Evolutionary conservation across 2,113 vertebrate species (phyloP).

Genomic region (Erythrocercus mccallii): DNA sequence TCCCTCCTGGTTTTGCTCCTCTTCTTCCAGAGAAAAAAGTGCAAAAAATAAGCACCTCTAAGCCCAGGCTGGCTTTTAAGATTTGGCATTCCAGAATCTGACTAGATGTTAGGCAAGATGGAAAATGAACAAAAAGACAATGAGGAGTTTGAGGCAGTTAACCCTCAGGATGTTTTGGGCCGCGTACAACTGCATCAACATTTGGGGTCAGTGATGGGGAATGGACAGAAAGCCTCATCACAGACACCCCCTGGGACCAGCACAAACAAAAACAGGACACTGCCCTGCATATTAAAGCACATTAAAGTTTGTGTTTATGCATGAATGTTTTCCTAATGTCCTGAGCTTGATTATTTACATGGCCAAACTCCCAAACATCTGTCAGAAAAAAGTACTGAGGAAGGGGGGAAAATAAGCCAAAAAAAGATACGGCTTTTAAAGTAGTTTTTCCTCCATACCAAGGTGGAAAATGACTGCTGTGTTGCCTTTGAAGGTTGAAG

Average conservation of each 20-base stretch:
- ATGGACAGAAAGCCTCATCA: background rate
- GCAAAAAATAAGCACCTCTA: background rate
- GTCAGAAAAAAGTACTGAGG: background rate
- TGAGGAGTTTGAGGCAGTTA: background rate
- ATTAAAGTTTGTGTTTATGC: background rate
- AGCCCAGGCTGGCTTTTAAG: background rate
- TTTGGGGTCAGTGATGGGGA: rapidly evolving
- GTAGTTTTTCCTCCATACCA: background rate
- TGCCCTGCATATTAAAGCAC: background rate
- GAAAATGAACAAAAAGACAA: background rate
- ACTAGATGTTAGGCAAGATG: background rate
- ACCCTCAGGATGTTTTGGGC: background rate
- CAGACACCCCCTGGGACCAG: background rate
- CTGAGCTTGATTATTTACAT: background rate
- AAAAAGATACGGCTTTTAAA: background rate
- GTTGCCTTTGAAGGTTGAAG: background rate
- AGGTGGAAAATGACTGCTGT: background rate
- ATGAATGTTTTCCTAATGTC: background rate
- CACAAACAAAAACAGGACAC: background rate
- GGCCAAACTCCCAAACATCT: background rate
- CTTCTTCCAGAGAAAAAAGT: background rate
- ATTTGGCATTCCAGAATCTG: background rate
- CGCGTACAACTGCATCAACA: rapidly evolving
- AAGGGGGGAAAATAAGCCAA: background rate
- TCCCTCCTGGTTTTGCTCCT: background rate